These are phyloP conservation scores for Julus scanicus DNA, from an alignment of 2,888 invertebrate species.

Conservation along the genomic window DNA sequence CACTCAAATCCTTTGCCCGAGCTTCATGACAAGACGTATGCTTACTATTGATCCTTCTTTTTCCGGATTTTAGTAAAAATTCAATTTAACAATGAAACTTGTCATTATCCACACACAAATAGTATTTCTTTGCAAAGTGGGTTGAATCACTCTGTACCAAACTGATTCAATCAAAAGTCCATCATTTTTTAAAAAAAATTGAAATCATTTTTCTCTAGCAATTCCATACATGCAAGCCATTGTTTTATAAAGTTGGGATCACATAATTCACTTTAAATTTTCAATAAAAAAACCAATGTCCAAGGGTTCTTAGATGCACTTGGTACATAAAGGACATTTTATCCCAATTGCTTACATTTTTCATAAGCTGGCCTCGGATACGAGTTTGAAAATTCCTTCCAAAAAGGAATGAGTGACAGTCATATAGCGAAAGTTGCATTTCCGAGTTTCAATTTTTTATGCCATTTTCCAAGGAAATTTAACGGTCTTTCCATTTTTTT, in stretches of 20 bases:
- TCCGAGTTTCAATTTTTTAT: slow-evolving; percentile 19
- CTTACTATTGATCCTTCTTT: too few relatives aligned
- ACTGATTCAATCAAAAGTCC: too few relatives aligned
- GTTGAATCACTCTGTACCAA: too few relatives aligned
- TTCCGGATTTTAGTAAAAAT: too few relatives aligned
- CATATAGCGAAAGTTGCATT: not conserved
- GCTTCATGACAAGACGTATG: too few relatives aligned
- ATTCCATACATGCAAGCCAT: too few relatives aligned
- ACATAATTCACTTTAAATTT: slow-evolving; percentile 10
- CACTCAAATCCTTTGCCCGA: too few relatives aligned
- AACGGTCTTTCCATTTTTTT: slow-evolving; percentile 25
- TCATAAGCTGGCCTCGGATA: not conserved
- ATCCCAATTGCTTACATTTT: slow-evolving; percentile 22
- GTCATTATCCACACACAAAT: too few relatives aligned
- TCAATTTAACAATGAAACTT: too few relatives aligned
- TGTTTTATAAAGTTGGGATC: not conserved
- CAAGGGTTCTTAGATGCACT: not conserved
- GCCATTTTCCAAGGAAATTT: slow-evolving; percentile 19
- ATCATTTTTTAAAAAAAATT: too few relatives aligned
- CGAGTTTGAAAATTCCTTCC: not conserved
- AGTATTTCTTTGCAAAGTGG: too few relatives aligned
- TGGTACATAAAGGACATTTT: not conserved
- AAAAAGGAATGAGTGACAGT: slow-evolving; percentile 7
- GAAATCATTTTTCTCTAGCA: too few relatives aligned
- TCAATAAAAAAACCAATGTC: not conserved